Evolutionary conservation across 1,140 invertebrate species (phyloP).

Genomic region (Lithobius niger): DNA sequence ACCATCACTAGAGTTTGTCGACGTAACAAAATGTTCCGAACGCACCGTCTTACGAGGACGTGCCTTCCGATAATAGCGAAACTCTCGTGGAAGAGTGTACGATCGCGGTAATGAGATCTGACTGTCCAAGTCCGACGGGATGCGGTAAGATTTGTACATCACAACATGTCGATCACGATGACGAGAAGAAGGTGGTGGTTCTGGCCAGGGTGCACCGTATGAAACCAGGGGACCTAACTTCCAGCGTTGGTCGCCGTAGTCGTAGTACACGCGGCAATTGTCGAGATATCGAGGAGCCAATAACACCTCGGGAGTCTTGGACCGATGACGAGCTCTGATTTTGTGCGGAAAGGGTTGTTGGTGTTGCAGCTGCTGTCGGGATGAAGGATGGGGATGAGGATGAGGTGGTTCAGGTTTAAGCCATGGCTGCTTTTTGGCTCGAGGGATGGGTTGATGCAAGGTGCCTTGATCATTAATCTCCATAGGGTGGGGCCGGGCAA

Average conservation of each 20-base stretch:
- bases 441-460: constrained; percentile 31
- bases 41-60: constrained; percentile 38
- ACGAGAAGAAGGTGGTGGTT: constrained; percentile 12
- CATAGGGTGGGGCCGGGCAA: constrained; percentile 39
- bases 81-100: constrained; percentile 68
- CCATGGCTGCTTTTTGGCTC: constrained; percentile 39
- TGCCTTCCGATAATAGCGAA: constrained; percentile 57
- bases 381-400: constrained; percentile 25
- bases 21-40: constrained; percentile 51
- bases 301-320: constrained; percentile 58
- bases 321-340: constrained; percentile 33
- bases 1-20: constrained; percentile 75
- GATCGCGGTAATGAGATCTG: constrained; percentile 64
- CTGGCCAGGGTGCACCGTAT: background rate
- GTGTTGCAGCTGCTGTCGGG: constrained; percentile 16
- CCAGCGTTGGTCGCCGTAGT: constrained; percentile 25
- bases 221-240: constrained; percentile 22
- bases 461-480: constrained; percentile 30
- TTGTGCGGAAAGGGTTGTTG: too few relatives aligned
- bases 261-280: constrained; percentile 26
- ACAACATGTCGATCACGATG: constrained; percentile 24
- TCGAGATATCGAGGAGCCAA: constrained; percentile 54
- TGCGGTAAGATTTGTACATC: constrained; percentile 39
- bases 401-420: constrained; percentile 36
- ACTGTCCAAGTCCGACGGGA: constrained; percentile 55